These are phyloP conservation scores for Penaeus monodon DNA, from an alignment of 2,888 invertebrate species.

Conservation along the genomic window DNA sequence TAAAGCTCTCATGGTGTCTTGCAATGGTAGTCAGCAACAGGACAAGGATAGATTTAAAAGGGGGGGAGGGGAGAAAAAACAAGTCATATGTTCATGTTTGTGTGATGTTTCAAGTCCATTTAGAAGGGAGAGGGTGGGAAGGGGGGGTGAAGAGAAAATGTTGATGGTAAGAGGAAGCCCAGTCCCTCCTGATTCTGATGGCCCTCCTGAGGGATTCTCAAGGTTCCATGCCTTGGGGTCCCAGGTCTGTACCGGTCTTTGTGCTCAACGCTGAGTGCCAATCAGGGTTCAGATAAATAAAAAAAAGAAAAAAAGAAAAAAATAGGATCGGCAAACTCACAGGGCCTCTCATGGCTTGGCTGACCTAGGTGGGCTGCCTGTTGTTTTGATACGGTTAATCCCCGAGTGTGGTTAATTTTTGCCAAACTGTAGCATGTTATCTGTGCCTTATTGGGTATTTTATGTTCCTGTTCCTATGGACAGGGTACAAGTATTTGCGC, in stretches of 20 bases:
- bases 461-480: constrained; percentile 58
- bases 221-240: not conserved
- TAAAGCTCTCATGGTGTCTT: constrained; percentile 10
- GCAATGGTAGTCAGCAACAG: constrained; percentile 36
- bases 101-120: too few species aligned
- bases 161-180: constrained; percentile 20
- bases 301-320: not conserved
- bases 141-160: not conserved
- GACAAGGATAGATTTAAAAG: constrained; percentile 1
- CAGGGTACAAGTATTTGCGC: constrained; percentile 58
- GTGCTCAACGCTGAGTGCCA: not conserved
- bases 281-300: not conserved
- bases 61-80: constrained; percentile 26
- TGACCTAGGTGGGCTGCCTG: constrained; percentile 34
- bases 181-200: constrained; percentile 39
- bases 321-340: not conserved
- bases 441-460: constrained; percentile 63
- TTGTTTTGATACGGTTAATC: constrained; percentile 51
- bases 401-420: constrained; percentile 60
- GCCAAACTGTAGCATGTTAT: constrained; percentile 62
- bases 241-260: constrained; percentile 16
- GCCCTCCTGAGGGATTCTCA: not conserved
- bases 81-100: constrained; percentile 22
- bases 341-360: too few species aligned
- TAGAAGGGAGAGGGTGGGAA: too few species aligned